Evolutionary conservation across 2,888 invertebrate genomes (phyloP), one percentile per base, ranked within the genome.

Genomic region (Mythimna vitellina): DNA sequence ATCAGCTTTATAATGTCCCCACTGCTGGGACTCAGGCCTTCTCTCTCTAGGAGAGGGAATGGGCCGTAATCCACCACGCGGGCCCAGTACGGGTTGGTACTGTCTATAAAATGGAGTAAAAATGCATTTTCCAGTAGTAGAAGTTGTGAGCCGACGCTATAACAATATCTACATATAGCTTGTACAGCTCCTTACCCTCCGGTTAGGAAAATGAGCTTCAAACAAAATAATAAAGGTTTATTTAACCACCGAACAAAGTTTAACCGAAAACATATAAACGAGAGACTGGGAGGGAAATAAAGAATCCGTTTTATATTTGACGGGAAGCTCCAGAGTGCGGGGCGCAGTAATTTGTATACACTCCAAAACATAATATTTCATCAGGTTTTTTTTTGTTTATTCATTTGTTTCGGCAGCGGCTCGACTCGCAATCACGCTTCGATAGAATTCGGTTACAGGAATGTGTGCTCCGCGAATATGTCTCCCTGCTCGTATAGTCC

Each of bases 171-270:
- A 61, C 51, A 7, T 68, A 81, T n/a, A 68, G 35, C 71, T 35
- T 22, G 22, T 46, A 75, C 9, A 51, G 32, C 56, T 35, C 51
- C 63, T 51, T 65, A 67, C 72, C 77, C 78, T 77, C 78, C 62
- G 76, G 83, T 76, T 78, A 84, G 42, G 76, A 85, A 86, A 87
- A 85, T 85, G 85, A 85, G 76, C 81, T 80, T 84, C 82, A 82
- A 87, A 87, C 84, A 85, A 88, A 88, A 88, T 82, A 87, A 87
- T 80, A 81, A 82, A 81, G 83, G 84, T 86, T 89, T 86, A 87
- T 86, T 89, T 84, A 88, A 87, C 85, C 78, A 75, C 70, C 61
- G 73, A 79, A 84, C 80, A 83, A 80, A 82, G 82, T 86, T 85
- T 82, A 76, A 81, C 82, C 79, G 69, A 86, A 82, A 82, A 82